Evolutionary conservation across 1,140 invertebrate genomes (phyloP), one percentile per base, ranked within the genome.

Genomic region (Thrips palmi): DNA sequence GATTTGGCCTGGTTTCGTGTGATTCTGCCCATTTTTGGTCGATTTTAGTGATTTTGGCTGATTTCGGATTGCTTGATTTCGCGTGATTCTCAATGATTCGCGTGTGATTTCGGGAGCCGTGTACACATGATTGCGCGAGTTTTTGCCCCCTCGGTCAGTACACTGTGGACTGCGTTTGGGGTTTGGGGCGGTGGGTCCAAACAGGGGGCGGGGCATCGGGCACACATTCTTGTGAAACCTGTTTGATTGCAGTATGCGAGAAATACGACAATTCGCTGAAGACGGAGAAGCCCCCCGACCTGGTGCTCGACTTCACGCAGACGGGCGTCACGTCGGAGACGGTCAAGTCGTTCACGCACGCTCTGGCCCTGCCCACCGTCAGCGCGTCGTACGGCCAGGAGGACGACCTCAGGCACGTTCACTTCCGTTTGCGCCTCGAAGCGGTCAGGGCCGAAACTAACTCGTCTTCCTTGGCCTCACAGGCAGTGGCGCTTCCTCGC

Each of bases 321-420:
- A 68, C 69, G 11, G 80, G 80, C 4, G 59, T 76, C 14, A 68
- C 73, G 2, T 81, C 81, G 0, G 82, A 88, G 54, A 74, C 77
- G 2, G 75, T 84, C 1, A 84, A 87, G 54, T 75, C 79, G 1
- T 75, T 89, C 47, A 77, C 77, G 0, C 65, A 71, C 18, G 72
- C 78, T 2, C 52, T 89, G 28, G 78, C 71, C 1, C 51, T 88
- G 39, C 84, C 86, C 3, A 89, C 84, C 0, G 63, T 89, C 7
- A 77, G 76, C 23, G 73, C 74, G 2, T 81, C 83, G 15, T 88
- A 79, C 51, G 85, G 84, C 0, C 79, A 85, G 50, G 65, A 70
- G 15, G 78, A 76, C 0, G 83, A 88, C 57, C 53, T 88, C 6
- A 60, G 62, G 62, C 62, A 44, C 4, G 12, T 39, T 33, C 28